These are phyloP conservation scores for Battus philenor DNA, from an alignment of 1,140 invertebrate genomes.

Conservation along the genomic window DNA sequence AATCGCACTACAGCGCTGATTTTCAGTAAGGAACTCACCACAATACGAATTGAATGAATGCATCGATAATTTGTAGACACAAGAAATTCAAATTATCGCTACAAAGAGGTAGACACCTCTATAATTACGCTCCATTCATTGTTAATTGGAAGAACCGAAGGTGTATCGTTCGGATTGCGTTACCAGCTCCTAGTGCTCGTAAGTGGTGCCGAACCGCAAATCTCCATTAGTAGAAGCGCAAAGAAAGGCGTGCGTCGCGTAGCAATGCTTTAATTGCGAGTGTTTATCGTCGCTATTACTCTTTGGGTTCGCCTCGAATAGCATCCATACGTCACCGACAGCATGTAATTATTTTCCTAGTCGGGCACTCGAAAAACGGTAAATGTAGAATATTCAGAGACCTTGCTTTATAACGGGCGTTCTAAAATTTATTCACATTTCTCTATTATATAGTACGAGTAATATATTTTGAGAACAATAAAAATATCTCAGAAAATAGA, in stretches of 20 bases:
- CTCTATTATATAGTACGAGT: no score
- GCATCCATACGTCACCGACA: conserved; percentile 63
- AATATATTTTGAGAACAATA: no score
- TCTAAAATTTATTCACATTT: conserved; percentile 4
- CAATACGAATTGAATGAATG: no score
- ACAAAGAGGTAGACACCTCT: no score
- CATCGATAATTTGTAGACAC: no score
- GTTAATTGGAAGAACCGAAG: conserved; percentile 7
- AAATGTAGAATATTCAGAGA: conserved; percentile 15
- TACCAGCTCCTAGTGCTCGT: conserved; percentile 23
- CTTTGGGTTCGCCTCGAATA: conserved; percentile 65
- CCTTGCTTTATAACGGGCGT: neutral
- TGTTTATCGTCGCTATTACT: conserved; percentile 68
- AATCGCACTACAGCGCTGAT: no score
- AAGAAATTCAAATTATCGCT: no score
- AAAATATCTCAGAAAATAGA: no score
- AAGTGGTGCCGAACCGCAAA: conserved; percentile 41
- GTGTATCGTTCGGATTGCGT: neutral
- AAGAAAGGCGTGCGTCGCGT: conserved; percentile 70
- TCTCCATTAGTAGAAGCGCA: conserved; percentile 65
- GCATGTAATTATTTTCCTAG: conserved; percentile 71
- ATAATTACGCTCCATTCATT: no score
- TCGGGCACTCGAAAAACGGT: conserved; percentile 58
- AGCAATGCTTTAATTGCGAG: conserved; percentile 71
- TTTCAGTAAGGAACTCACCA: no score